Evolutionary conservation across 2,113 vertebrate genomes (phyloP).

Genomic region (Aegithalos caudatus): DNA sequence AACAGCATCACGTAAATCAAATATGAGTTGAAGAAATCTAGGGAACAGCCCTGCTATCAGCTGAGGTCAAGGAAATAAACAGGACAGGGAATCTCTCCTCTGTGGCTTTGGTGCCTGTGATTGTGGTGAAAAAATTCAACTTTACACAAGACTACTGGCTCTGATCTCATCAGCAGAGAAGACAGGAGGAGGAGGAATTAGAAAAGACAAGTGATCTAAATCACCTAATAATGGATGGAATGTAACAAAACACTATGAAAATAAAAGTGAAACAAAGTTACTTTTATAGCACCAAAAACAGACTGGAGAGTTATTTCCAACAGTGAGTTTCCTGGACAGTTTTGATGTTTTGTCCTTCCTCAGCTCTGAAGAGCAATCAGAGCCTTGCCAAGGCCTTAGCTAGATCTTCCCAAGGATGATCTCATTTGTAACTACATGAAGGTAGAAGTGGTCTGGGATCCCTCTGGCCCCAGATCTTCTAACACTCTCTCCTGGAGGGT

Average conservation of each 20-base stretch:
- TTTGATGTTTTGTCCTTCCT: not conserved
- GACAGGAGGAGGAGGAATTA: not conserved
- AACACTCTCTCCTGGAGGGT: not conserved
- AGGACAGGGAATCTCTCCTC: not conserved
- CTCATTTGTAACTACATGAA: not conserved
- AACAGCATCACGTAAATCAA: not conserved
- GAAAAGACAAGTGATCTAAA: not conserved
- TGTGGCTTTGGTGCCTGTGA: not conserved
- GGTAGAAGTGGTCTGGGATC: not conserved
- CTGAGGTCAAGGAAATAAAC: not conserved
- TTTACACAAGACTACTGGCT: not conserved
- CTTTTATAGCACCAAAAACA: not conserved
- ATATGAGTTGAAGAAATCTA: not conserved
- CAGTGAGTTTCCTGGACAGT: not conserved
- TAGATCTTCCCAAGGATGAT: not conserved
- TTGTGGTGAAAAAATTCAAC: not conserved
- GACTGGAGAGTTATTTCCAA: not conserved
- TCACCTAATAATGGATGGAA: not conserved
- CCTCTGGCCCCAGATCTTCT: not conserved
- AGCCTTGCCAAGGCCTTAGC: not conserved
- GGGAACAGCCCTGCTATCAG: not conserved
- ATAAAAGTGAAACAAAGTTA: not conserved
- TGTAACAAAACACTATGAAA: not conserved
- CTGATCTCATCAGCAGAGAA: not conserved
- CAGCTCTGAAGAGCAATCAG: not conserved